A percentile compares a stretch with the other conserved stretches of the same genome.
phyloP scores from a whole-genome alignment of 2,797 vertebrate species.

The Cetoscarus ocellatus region DNA sequence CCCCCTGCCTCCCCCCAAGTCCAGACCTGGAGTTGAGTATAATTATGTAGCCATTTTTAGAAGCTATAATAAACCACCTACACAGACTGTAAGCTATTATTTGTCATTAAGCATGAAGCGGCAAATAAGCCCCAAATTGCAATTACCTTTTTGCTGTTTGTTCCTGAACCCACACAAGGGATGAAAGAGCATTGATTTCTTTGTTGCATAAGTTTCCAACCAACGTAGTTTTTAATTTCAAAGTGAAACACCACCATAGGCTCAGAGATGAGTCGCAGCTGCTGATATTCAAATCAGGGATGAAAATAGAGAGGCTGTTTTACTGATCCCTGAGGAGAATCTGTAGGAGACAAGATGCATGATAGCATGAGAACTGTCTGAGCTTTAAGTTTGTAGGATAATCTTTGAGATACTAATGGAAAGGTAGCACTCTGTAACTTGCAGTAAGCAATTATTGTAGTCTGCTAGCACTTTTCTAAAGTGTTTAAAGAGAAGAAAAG shows the following conservation, averaged over 20 bases:
- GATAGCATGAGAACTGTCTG: slow-evolving; percentile 6
- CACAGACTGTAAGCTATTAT: slow-evolving; percentile 26
- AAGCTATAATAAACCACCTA: slow-evolving; percentile 39
- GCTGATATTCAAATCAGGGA: slow-evolving; percentile 15
- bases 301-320: slow-evolving; percentile 25
- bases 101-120: slow-evolving; percentile 43
- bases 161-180: slow-evolving; percentile 27
- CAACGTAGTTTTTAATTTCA: slow-evolving; percentile 15
- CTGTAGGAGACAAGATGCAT: slow-evolving; percentile 10
- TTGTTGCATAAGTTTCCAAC: slow-evolving; percentile 13
- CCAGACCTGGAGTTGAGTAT: slow-evolving; percentile 29
- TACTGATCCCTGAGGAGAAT: slow-evolving; percentile 26
- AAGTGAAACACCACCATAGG: slow-evolving; percentile 12
- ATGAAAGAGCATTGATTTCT: slow-evolving; percentile 49
- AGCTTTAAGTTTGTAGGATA: slow-evolving; percentile 4
- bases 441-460: slow-evolving; percentile 15
- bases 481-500: slow-evolving; percentile 17
- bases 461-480: slow-evolving; percentile 10
- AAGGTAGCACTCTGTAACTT: slow-evolving; percentile 23
- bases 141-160: slow-evolving; percentile 32
- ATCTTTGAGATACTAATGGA: slow-evolving; percentile 50
- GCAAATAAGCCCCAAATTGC: slow-evolving; percentile 48
- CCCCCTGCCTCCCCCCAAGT: slow-evolving; percentile 7
- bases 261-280: slow-evolving; percentile 13
- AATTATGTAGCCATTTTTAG: slow-evolving; percentile 40